Percentiles rank a stretch among this genome's conserved stretches.
These are phyloP conservation scores for Lycorma delicatula DNA, from an alignment of 1,140 invertebrate species.

Conservation along the genomic window DNA sequence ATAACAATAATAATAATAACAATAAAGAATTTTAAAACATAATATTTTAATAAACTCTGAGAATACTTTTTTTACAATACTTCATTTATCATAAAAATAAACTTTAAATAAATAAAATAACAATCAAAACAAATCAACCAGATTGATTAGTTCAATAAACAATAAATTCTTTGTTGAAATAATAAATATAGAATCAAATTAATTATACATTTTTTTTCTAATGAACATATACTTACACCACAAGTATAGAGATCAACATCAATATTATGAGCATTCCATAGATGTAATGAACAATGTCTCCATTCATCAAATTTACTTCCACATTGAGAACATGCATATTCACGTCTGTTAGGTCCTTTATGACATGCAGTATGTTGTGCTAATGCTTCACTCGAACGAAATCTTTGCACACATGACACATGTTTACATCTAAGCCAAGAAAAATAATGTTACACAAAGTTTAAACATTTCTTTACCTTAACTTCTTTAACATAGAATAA, in stretches of 20 bases:
- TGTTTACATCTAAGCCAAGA: slow-evolving; percentile 8
- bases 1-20: no score
- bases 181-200: background rate
- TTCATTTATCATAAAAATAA: no score
- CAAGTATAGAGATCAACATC: slow-evolving; percentile 67
- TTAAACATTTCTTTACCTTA: no score
- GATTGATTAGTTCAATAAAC: no score
- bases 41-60: no score
- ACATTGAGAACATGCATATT: slow-evolving; percentile 24
- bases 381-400: background rate
- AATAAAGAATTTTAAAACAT: no score
- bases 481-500: no score
- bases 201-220: slow-evolving; percentile 37
- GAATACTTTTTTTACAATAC: no score
- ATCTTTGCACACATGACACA: slow-evolving; percentile 7
- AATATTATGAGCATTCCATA: slow-evolving; percentile 65
- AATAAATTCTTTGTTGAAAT: no score
- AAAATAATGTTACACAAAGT: no score
- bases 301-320: slow-evolving; percentile 18
- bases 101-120: no score
- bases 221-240: slow-evolving; percentile 53
- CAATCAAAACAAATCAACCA: no score
- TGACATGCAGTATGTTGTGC: slow-evolving; percentile 18
- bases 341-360: slow-evolving; percentile 8
- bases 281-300: slow-evolving; percentile 44